Percentiles rank a stretch among this genome's conserved stretches.
phyloP scores from a whole-genome alignment of 2,797 vertebrate genomes.

The Labroides dimidiatus region DNA sequence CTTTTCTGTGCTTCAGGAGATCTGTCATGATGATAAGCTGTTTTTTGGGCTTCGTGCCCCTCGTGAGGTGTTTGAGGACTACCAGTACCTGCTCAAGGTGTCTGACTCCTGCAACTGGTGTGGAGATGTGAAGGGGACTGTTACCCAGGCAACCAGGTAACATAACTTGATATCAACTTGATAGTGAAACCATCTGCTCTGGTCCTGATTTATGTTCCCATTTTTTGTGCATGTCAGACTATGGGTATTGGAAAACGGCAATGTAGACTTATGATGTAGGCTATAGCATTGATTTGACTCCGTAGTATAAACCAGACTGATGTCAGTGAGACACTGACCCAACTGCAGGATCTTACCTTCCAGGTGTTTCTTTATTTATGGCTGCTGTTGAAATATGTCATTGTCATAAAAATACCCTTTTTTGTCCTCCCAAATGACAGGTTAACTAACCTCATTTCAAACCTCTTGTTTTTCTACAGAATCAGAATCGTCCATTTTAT shows the following conservation, averaged over 20 bases:
- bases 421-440: not conserved
- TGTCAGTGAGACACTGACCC: too few relatives aligned
- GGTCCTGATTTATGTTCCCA: too few relatives aligned
- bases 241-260: too few relatives aligned
- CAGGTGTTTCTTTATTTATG: too few relatives aligned
- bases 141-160: constrained; percentile 75
- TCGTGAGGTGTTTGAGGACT: constrained; percentile 81
- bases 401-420: not conserved
- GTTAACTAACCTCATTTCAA: not conserved
- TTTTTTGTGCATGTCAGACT: too few relatives aligned
- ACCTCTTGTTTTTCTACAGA: constrained; percentile 71
- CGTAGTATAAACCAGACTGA: too few relatives aligned
- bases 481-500: constrained; percentile 89
- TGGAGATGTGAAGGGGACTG: constrained; percentile 36
- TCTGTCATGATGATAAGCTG: constrained; percentile 70
- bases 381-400: too few relatives aligned
- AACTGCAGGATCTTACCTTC: too few relatives aligned
- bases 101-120: constrained; percentile 83
- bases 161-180: too few relatives aligned
- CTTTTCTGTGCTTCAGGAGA: constrained; percentile 47
- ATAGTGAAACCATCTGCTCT: too few relatives aligned
- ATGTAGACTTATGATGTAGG: too few relatives aligned
- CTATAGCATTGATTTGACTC: too few relatives aligned
- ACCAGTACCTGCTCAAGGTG: constrained; percentile 85
- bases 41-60: constrained; percentile 89